A percentile compares a stretch with the other conserved stretches of the same genome.
phyloP scores from a whole-genome alignment of 2,888 invertebrate genomes.

The Choristoneura rosaceana region DNA sequence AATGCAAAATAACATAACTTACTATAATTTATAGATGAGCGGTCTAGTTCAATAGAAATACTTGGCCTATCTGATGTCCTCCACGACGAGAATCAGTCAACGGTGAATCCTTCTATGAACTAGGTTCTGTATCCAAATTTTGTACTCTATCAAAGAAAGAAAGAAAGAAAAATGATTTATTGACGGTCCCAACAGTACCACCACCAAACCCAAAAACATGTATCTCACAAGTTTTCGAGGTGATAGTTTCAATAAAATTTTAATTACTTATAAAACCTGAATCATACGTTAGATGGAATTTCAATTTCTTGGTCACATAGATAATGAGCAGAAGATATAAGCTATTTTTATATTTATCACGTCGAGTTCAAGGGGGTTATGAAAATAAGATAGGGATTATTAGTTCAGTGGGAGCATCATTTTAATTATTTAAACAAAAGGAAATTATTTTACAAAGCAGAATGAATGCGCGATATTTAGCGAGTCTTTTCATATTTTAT shows the following conservation, averaged over 20 bases:
- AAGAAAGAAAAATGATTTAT: too few relatives aligned
- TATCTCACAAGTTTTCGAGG: background rate
- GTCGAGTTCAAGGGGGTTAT: slow-evolving; percentile 17
- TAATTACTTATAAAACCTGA: background rate
- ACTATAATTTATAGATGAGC: background rate
- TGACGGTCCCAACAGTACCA: too few relatives aligned
- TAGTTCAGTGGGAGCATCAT: slow-evolving; percentile 9
- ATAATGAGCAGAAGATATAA: slow-evolving; percentile 1
- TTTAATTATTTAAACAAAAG: slow-evolving; percentile 2
- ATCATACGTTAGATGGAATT: background rate
- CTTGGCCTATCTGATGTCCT: too few relatives aligned
- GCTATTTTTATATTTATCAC: slow-evolving; percentile 26
- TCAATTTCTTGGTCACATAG: background rate
- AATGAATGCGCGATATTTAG: too few relatives aligned
- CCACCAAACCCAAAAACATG: too few relatives aligned
- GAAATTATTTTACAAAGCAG: background rate
- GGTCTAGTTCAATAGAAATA: too few relatives aligned
- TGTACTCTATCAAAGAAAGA: too few relatives aligned
- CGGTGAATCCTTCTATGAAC: too few relatives aligned
- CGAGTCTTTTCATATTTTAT: too few relatives aligned
- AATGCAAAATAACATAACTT: background rate
- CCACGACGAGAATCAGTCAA: too few relatives aligned
- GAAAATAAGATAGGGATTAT: slow-evolving; percentile 26
- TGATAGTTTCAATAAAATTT: background rate
- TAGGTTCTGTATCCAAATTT: too few relatives aligned